Conservation (phyloP, 2,888 invertebrate genomes). For the Tenthredo amoena region DNA sequence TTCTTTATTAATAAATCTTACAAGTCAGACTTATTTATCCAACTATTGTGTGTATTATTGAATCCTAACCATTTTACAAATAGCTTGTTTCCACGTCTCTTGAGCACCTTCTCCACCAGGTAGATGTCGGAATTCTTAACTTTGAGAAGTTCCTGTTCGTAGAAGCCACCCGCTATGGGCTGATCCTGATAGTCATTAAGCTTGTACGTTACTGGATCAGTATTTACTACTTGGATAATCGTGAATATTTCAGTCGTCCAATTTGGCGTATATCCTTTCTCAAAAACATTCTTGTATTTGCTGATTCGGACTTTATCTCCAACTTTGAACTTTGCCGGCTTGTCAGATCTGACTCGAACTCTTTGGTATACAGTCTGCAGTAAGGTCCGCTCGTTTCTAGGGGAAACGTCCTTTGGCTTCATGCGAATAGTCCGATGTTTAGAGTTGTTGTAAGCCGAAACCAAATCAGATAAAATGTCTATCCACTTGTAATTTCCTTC, state of each 20-base stretch:
- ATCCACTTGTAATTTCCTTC: too few relatives aligned
- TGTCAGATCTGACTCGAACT: neutral
- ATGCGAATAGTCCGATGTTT: constrained; percentile 57
- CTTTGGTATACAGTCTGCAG: constrained; percentile 59
- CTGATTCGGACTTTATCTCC: neutral
- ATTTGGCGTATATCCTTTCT: constrained; percentile 64
- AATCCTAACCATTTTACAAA: constrained; percentile 54
- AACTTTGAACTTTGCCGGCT: constrained; percentile 54
- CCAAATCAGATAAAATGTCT: too few relatives aligned
- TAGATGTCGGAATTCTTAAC: constrained; percentile 66
- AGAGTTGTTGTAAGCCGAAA: too few relatives aligned
- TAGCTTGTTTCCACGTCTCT: constrained; percentile 34
- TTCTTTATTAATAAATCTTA: constrained; percentile 5
- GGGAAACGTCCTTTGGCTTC: constrained; percentile 68
- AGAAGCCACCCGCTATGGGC: constrained; percentile 68
- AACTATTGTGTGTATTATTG: constrained; percentile 49
- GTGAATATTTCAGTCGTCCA: constrained; percentile 72
- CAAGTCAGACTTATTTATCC: constrained; percentile 44
- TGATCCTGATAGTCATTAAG: constrained; percentile 64
- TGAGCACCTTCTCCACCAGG: constrained; percentile 40
- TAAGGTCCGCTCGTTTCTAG: constrained; percentile 65
- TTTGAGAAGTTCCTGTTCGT: constrained; percentile 60
- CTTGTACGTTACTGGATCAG: constrained; percentile 39
- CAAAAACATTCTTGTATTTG: too few relatives aligned
- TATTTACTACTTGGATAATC: constrained; percentile 64